phyloP scores from a whole-genome alignment of 2,113 vertebrate genomes.

The Centrocercus urophasianus region DNA sequence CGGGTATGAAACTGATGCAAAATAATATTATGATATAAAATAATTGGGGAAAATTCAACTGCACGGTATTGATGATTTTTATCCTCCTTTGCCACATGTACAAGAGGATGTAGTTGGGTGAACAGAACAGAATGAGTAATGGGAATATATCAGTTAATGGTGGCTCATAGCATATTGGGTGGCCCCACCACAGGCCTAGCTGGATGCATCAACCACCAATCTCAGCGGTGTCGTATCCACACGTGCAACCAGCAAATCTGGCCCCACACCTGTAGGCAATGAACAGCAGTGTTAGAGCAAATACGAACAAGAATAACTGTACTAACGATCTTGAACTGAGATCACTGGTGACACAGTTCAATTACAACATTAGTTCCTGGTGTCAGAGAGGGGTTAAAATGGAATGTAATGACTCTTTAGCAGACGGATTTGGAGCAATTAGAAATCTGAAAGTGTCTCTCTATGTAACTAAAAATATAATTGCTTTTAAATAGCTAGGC shows the following conservation, averaged over 20 bases:
- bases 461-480: conserved; percentile 76
- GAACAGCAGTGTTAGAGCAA: background rate
- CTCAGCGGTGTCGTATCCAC: conserved; percentile 8
- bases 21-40: background rate
- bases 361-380: conserved; percentile 64
- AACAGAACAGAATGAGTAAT: background rate
- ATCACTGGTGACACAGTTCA: conserved; percentile 74
- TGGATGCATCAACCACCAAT: background rate
- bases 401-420: conserved; percentile 70
- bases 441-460: conserved; percentile 72
- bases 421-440: conserved; percentile 77
- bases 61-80: background rate
- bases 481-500: conserved; percentile 70
- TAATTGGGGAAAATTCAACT: background rate
- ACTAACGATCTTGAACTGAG: conserved; percentile 60
- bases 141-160: conserved; percentile 27
- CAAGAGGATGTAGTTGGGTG: background rate
- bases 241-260: conserved; percentile 26
- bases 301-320: conserved; percentile 38
- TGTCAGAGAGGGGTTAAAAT: conserved; percentile 78
- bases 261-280: conserved; percentile 11
- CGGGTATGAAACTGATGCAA: background rate
- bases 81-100: background rate
- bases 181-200: conserved; percentile 14
- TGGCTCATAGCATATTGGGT: background rate